Conservation (phyloP, 2,888 invertebrate species). For the Microctonus hyperodae region DNA sequence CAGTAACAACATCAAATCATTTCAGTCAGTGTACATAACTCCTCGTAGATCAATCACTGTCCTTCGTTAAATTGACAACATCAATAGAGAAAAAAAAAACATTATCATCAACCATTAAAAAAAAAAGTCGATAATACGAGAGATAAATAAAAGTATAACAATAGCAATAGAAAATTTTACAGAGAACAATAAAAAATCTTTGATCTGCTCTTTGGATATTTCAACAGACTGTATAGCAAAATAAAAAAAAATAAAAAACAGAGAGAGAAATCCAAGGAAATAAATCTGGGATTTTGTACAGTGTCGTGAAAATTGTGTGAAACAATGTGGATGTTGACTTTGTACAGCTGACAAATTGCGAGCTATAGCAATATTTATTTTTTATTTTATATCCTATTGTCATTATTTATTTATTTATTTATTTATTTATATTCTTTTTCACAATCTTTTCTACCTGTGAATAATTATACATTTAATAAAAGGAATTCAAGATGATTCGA, state of each 20-base stretch:
- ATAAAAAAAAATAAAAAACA: not conserved
- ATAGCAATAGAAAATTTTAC: not conserved
- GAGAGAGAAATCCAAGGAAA: conserved; percentile 17
- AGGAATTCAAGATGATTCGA: conserved; percentile 52
- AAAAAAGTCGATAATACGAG: not conserved
- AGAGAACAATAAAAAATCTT: conserved; percentile 27
- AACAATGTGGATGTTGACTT: conserved; percentile 35
- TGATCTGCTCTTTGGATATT: conserved; percentile 27
- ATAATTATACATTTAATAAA: not conserved
- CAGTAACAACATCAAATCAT: not conserved
- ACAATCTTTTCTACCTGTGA: not conserved
- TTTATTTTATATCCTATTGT: not conserved
- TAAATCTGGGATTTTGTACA: conserved; percentile 17
- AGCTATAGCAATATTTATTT: not conserved
- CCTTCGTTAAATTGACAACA: not conserved
- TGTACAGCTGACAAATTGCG: conserved; percentile 39
- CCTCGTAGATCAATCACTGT: not conserved
- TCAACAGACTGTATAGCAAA: conserved; percentile 14
- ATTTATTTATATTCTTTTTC: too few species aligned
- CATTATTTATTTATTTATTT: not conserved
- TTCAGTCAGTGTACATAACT: not conserved
- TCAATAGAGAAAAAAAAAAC: too few species aligned
- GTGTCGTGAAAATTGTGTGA: conserved; percentile 27
- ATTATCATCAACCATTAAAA: not conserved
- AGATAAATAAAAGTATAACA: not conserved